phyloP scores from a whole-genome alignment of 2,797 vertebrate species.

The Sebastes steindachneri region DNA sequence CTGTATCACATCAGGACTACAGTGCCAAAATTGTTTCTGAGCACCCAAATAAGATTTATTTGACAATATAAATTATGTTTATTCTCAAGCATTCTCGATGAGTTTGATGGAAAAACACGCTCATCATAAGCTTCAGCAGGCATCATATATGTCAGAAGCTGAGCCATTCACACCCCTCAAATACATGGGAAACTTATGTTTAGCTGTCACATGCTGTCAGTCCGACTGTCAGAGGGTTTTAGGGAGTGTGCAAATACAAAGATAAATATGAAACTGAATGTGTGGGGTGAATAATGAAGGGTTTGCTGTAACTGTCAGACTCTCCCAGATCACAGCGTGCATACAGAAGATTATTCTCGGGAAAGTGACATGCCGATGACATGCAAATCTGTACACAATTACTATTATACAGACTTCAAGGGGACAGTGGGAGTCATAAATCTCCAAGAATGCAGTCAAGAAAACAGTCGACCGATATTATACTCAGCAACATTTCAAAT shows the following conservation, averaged over 20 bases:
- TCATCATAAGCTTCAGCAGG: neutral
- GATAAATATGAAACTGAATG: conserved; percentile 45
- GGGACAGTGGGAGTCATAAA: conserved; percentile 39
- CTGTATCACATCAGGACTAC: neutral
- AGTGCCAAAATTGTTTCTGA: conserved; percentile 3
- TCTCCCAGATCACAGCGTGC: conserved; percentile 49
- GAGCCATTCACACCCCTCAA: conserved; percentile 12
- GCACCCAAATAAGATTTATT: conserved; percentile 5
- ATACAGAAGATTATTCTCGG: conserved; percentile 54
- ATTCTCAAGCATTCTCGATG: neutral
- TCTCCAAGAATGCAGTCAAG: conserved; percentile 9
- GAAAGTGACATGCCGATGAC: conserved; percentile 41
- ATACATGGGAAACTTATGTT: conserved; percentile 20
- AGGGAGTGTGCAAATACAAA: conserved; percentile 40
- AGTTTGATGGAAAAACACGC: conserved; percentile 7
- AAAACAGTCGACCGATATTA: conserved; percentile 1
- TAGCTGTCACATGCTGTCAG: conserved; percentile 49
- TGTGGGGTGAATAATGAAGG: conserved; percentile 52
- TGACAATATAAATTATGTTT: neutral
- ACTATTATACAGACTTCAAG: conserved; percentile 59
- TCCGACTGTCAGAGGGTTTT: conserved; percentile 19
- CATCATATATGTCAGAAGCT: conserved; percentile 18
- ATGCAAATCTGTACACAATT: conserved; percentile 62
- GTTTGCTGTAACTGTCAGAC: conserved; percentile 58
- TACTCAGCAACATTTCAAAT: conserved; percentile 21